These are phyloP conservation scores for Watsonalla cultraria DNA, from an alignment of 2,888 invertebrate species.

Conservation along the genomic window DNA sequence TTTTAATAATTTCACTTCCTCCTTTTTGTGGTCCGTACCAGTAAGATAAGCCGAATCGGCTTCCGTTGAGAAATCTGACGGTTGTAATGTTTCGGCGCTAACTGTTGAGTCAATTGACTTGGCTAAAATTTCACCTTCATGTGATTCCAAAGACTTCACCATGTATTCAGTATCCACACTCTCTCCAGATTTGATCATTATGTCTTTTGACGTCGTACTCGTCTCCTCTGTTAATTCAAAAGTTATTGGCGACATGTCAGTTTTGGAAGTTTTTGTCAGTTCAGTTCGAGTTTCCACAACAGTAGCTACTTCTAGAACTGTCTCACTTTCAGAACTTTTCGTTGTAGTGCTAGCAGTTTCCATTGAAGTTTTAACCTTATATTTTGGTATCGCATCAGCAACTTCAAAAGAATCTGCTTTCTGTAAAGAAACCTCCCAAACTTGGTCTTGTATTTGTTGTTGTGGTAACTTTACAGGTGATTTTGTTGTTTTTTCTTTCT, in stretches of 20 bases:
- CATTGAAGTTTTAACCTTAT: conserved; percentile 28
- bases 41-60: conserved; percentile 73
- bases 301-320: conserved; percentile 43
- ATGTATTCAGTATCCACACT: conserved; percentile 73
- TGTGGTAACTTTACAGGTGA: conserved; percentile 69
- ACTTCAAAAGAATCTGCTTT: conserved; percentile 61
- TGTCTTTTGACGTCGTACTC: conserved; percentile 64
- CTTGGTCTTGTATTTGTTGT: conserved; percentile 66
- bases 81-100: conserved; percentile 72
- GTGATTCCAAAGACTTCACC: conserved; percentile 73
- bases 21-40: conserved; percentile 65
- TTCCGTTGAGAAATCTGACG: conserved; percentile 73
- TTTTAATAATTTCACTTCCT: conserved; percentile 65
- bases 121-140: conserved; percentile 71
- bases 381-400: conserved; percentile 46
- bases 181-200: conserved; percentile 74
- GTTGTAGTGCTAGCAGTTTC: conserved; percentile 35
- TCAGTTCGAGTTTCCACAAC: conserved; percentile 45
- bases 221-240: conserved; percentile 64
- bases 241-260: conserved; percentile 61
- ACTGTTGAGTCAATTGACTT: conserved; percentile 76
- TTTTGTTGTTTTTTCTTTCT: conserved; percentile 52
- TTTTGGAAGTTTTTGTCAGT: conserved; percentile 45
- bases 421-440: conserved; percentile 68
- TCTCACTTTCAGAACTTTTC: conserved; percentile 47